These are phyloP conservation scores for Phylloscopus whistleri DNA, from an alignment of 2,113 vertebrate species.

Conservation along the genomic window DNA sequence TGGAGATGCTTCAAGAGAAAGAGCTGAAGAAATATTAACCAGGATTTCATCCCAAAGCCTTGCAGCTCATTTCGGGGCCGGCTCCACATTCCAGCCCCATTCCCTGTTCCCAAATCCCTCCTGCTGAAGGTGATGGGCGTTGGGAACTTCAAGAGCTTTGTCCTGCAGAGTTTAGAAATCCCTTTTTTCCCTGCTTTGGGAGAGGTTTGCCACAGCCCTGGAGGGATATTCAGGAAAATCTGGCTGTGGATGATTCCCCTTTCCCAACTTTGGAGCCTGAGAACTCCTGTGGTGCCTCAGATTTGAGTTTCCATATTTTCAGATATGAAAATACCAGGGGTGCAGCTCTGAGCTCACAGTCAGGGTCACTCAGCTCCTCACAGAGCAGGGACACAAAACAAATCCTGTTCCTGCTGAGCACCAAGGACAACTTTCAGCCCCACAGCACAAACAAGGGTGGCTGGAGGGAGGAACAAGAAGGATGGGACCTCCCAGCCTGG, in stretches of 20 bases:
- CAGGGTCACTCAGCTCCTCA: no score
- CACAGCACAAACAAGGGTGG: no score
- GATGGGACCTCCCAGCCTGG: no score
- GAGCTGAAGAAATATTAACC: background rate
- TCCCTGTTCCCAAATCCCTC: background rate
- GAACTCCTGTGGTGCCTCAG: background rate
- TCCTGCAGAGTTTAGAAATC: background rate
- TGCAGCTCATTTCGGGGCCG: background rate
- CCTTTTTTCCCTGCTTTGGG: fast-evolving
- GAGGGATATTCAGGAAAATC: background rate
- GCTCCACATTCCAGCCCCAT: background rate
- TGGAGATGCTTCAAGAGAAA: slow-evolving; percentile 40
- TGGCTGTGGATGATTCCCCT: fast-evolving
- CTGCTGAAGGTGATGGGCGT: background rate
- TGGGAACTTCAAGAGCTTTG: background rate
- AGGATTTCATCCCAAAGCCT: background rate
- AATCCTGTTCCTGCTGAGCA: no score
- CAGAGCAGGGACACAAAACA: no score
- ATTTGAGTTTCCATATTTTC: no score
- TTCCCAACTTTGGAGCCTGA: background rate
- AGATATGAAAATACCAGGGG: no score
- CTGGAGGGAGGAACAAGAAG: no score
- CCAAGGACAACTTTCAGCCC: no score
- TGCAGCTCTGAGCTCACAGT: no score
- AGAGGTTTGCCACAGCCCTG: background rate